Evolutionary conservation across 2,113 vertebrate genomes (phyloP).

Genomic region (Oxygymnocypris stewartii): DNA sequence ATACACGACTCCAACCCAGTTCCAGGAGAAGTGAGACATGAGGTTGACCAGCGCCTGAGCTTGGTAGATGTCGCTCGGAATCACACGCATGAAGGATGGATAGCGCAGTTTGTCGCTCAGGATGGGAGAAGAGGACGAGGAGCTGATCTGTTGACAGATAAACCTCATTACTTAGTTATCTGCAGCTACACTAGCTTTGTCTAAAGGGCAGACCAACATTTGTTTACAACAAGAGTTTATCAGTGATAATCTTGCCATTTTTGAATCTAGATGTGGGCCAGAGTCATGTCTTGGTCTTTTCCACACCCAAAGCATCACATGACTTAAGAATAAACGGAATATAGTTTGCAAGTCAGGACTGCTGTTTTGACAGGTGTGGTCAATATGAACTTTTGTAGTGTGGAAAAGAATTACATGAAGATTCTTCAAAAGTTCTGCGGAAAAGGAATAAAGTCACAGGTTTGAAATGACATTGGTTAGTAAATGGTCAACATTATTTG

Average conservation of each 20-base stretch:
- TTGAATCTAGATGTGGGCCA: not conserved
- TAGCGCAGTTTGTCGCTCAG: constrained; percentile 68
- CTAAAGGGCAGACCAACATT: not conserved
- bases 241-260: not conserved
- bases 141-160: constrained; percentile 64
- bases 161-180: not conserved
- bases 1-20: constrained; percentile 71
- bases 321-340: not conserved
- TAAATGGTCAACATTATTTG: not conserved
- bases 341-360: not conserved
- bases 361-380: not conserved
- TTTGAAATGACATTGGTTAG: not conserved
- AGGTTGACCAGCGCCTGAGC: constrained; percentile 66
- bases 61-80: constrained; percentile 72
- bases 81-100: constrained; percentile 68
- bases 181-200: not conserved
- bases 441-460: not conserved
- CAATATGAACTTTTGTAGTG: not conserved
- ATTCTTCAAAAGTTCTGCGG: not conserved
- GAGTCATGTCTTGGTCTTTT: no score
- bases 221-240: not conserved
- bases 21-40: constrained; percentile 64
- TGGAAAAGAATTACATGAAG: not conserved
- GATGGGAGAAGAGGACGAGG: constrained; percentile 62
- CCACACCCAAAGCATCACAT: not conserved